Conservation (phyloP, 1,140 invertebrate genomes). For the Tribolium castaneum region DNA sequence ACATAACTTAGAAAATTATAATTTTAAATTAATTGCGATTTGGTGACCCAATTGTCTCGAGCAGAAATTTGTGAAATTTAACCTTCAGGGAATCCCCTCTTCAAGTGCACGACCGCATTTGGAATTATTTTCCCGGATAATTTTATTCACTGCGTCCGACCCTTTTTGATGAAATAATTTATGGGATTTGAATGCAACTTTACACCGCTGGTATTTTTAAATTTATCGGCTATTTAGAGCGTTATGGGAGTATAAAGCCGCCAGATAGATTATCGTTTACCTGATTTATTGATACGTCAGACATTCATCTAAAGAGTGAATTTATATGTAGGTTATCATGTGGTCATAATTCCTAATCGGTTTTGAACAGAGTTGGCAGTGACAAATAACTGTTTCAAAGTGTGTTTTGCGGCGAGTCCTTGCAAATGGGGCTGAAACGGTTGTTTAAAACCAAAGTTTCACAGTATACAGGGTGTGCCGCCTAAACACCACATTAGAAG, state of each 20-base stretch:
- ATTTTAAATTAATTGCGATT: not conserved
- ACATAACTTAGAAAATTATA: not conserved
- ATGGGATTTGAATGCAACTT: not conserved
- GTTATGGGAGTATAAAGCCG: constrained; percentile 5
- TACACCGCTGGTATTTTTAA: not conserved
- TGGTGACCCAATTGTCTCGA: not conserved
- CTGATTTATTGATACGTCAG: constrained; percentile 5
- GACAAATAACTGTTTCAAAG: not conserved
- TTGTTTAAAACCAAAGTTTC: too few relatives aligned
- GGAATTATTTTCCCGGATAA: not conserved
- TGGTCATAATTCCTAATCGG: not conserved
- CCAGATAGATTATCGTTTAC: constrained; percentile 8
- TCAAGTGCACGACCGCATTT: not conserved
- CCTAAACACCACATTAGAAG: too few relatives aligned
- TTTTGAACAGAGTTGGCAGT: not conserved
- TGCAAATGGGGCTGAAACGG: too few relatives aligned
- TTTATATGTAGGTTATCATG: not conserved
- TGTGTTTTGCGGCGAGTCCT: too few relatives aligned
- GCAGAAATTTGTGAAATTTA: not conserved
- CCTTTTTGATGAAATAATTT: constrained; percentile 21
- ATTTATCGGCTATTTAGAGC: constrained; percentile 3
- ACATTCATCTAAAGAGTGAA: not conserved
- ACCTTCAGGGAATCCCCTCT: not conserved
- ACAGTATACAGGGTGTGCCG: too few relatives aligned
- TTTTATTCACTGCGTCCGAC: not conserved